Conservation (phyloP, 2,113 vertebrate species). For the Eubucco bourcierii region DNA sequence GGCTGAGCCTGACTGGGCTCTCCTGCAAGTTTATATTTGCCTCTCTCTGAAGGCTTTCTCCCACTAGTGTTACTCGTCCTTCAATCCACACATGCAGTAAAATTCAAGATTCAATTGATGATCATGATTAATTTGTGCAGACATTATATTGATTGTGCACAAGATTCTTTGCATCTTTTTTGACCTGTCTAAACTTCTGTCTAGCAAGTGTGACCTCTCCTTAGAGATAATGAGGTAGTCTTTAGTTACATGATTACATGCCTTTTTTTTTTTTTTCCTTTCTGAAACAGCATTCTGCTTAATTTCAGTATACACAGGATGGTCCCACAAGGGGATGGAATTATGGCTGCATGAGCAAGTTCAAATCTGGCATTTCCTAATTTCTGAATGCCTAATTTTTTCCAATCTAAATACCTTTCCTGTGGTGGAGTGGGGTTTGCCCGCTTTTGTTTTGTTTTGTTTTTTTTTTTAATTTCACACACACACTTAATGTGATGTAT, state of each 20-base stretch:
- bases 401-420: background rate
- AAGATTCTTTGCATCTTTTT: background rate
- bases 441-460: too few species aligned
- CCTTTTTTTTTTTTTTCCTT: background rate
- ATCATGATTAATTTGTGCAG: background rate
- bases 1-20: background rate
- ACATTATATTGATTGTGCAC: background rate
- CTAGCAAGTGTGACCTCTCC: background rate
- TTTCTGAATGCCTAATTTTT: background rate
- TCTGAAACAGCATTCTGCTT: background rate
- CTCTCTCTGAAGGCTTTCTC: background rate
- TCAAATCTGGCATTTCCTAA: conserved; percentile 2
- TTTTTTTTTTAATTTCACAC: too few species aligned
- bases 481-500: background rate
- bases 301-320: background rate
- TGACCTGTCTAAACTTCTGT: background rate
- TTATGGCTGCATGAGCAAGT: conserved; percentile 13
- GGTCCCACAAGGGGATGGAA: background rate
- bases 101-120: background rate
- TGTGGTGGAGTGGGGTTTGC: background rate
- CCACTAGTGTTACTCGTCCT: background rate
- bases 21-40: background rate
- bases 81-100: background rate
- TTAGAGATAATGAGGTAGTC: background rate
- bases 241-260: background rate